A percentile compares a stretch with the other conserved stretches of the same genome.
These are phyloP conservation scores for Agriopis aurantiaria DNA, from an alignment of 2,888 invertebrate species.

Conservation along the genomic window DNA sequence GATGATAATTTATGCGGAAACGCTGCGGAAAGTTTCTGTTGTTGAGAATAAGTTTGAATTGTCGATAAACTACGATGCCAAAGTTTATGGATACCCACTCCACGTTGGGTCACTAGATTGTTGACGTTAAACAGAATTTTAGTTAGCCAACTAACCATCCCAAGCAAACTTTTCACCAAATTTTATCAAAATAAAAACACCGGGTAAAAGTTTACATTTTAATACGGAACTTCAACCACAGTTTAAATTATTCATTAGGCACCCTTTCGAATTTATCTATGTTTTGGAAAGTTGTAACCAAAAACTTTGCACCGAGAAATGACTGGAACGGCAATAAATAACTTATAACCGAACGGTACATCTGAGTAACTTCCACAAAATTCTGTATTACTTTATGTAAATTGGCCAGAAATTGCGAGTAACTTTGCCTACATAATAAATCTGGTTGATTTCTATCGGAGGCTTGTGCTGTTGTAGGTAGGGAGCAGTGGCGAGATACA, in stretches of 20 bases:
- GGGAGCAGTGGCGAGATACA: neutral
- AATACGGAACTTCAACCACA: constrained; percentile 18
- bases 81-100: neutral
- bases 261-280: constrained; percentile 37
- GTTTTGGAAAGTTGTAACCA: constrained; percentile 36
- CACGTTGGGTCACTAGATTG: constrained; percentile 1
- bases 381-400: constrained; percentile 56
- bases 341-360: constrained; percentile 44
- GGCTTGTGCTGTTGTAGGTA: constrained; percentile 26
- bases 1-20: too few relatives aligned
- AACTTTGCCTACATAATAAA: constrained; percentile 59
- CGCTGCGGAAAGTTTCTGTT: too few relatives aligned
- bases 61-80: too few relatives aligned
- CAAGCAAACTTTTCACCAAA: constrained; percentile 1
- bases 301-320: constrained; percentile 42
- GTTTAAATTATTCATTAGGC: constrained; percentile 32
- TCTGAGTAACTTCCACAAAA: constrained; percentile 47
- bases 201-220: constrained; percentile 21
- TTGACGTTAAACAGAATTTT: neutral
- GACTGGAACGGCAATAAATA: constrained; percentile 48
- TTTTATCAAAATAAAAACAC: constrained; percentile 14
- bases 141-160: neutral
- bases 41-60: too few relatives aligned
- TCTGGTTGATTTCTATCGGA: constrained; percentile 49
- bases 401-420: constrained; percentile 52